Evolutionary conservation across 2,113 vertebrate species (phyloP), one percentile per base, ranked within the genome.

Genomic region (Xenopus borealis): DNA sequence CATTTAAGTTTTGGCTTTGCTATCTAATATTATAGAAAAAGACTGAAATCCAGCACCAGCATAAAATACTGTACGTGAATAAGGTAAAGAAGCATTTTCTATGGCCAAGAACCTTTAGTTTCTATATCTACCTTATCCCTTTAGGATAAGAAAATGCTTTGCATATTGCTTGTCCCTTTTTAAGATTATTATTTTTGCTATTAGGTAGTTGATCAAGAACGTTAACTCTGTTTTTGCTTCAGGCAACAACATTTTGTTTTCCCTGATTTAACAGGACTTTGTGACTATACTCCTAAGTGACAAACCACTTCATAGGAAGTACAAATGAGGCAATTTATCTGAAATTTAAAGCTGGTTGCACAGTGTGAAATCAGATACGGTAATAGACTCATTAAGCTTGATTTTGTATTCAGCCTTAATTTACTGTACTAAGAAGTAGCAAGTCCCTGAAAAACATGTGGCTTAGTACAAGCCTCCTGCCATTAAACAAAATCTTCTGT

Each of bases 311-410:
- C 65, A 67, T 67, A 67, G 20, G 65, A 19, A 47, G 47, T 66
- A 68, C 66, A 68, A 68, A 68, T 68, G 66, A 30, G 66, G 47
- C 50, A 53, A 68, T 68, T 68, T 68, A 27, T 68, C 66, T 68
- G 52, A 55, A 68, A 47, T 30, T 50, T 68, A 68, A 68, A 53
- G 47, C 66, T 68, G 66, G 46, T 50, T 68, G 66, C 66, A 53
- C 66, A 68, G 66, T 68, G 66, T 68, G 66, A 68, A 68, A 53
- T 68, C 66, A 30, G 50, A 47, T 68, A 68, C 52, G 66, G 47
- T 68, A 68, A 68, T 68, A 50, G 52, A 50, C 66, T 68, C 66
- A 68, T 68, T 68, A 68, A 68, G 66, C 66, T 68, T 68, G 66
- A 68, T 68, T 68, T 68, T 68, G 66, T 68, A 68, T 68, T 68